These are phyloP conservation scores for Myxocyprinus asiaticus DNA, from an alignment of 2,113 vertebrate genomes.

Conservation along the genomic window DNA sequence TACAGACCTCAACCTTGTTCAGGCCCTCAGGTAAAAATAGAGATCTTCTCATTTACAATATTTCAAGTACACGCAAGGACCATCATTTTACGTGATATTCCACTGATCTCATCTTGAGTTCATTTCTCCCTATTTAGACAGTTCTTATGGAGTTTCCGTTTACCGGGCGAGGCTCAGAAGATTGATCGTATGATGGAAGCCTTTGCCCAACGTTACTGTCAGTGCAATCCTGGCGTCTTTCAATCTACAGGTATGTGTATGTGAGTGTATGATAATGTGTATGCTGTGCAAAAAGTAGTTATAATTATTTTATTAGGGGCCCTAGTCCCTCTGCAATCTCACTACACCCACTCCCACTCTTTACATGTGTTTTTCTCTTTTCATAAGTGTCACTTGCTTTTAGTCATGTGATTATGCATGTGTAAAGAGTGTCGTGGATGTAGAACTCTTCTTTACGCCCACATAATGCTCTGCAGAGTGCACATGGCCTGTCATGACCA, in stretches of 20 bases:
- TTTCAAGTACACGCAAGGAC: no score
- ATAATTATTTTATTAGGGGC: no score
- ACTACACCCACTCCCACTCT: no score
- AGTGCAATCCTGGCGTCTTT: conserved; percentile 92
- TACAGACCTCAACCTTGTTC: conserved; percentile 93
- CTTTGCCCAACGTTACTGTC: conserved; percentile 94
- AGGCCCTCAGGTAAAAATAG: conserved; percentile 70
- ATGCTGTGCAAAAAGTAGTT: no score
- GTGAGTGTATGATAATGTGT: neutral
- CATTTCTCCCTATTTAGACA: conserved; percentile 71
- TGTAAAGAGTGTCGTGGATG: no score
- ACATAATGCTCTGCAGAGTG: no score
- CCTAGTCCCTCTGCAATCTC: no score
- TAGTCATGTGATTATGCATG: no score
- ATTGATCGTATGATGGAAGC: conserved; percentile 99
- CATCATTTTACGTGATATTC: neutral
- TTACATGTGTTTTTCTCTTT: no score
- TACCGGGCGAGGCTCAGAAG: conserved; percentile 96
- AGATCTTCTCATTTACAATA: neutral
- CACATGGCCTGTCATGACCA: no score
- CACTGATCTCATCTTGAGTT: neutral
- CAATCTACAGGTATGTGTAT: conserved; percentile 85
- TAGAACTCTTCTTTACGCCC: no score
- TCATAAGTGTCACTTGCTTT: no score
- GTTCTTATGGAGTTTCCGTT: conserved; percentile 97